A percentile compares a stretch with the other conserved stretches of the same genome.
Evolutionary conservation across 64 coral and sea anemone genomes (phyloP).

Genomic region (Astreopora myriophthalma): DNA sequence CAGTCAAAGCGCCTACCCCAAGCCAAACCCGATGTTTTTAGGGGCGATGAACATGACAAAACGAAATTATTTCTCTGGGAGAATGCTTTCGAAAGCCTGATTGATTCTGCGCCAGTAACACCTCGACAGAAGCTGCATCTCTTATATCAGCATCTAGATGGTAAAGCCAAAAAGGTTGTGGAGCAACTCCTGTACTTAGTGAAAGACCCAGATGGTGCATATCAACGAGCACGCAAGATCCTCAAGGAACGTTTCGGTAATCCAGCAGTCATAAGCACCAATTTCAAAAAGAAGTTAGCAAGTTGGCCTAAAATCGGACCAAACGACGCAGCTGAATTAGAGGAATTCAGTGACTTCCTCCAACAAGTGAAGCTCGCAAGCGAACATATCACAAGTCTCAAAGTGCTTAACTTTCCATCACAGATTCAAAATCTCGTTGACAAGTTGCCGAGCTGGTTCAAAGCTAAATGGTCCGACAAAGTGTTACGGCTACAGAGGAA

Average conservation of each 20-base stretch:
- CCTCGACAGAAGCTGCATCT: conserved; percentile 64
- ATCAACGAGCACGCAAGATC: conserved; percentile 39
- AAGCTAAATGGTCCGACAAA: conserved; percentile 64
- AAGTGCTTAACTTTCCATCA: conserved; percentile 58
- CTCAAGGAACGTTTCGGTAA: conserved; percentile 68
- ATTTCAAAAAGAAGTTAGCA: conserved; percentile 52
- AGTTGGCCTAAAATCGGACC: conserved; percentile 45
- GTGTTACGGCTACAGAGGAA: conserved; percentile 59
- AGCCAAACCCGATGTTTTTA: conserved; percentile 33
- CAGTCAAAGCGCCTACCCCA: conserved; percentile 76
- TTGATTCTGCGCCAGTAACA: conserved; percentile 63
- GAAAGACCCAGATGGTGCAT: conserved; percentile 57
- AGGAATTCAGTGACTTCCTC: conserved; percentile 76
- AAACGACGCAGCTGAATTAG: conserved; percentile 15
- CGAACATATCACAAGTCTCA: conserved; percentile 55
- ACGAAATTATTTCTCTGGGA: conserved; percentile 67
- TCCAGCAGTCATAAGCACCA: conserved; percentile 36
- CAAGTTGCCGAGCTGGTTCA: conserved; percentile 70
- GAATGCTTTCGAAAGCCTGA: conserved; percentile 47
- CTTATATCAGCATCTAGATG: conserved; percentile 68
- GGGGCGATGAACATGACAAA: conserved; percentile 61
- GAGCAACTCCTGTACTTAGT: conserved; percentile 67
- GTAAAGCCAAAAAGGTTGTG: conserved; percentile 55
- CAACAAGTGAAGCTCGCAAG: conserved; percentile 55
- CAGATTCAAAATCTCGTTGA: conserved; percentile 65